phyloP scores from a whole-genome alignment of 2,797 vertebrate species.

The Amniataba percoides region DNA sequence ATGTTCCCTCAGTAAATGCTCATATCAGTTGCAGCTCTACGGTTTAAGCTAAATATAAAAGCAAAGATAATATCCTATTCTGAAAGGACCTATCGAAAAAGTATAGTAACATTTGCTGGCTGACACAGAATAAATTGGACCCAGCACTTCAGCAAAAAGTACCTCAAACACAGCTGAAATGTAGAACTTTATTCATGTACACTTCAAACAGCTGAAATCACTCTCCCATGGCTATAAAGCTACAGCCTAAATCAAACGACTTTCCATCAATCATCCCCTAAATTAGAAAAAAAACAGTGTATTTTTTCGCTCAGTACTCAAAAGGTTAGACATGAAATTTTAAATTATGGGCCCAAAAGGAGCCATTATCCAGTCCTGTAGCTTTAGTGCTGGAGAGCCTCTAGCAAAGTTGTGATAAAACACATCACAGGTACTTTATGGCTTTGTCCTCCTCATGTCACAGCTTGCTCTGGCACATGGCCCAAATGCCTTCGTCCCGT shows the following conservation, averaged over 20 bases:
- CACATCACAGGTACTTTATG: conserved; percentile 72
- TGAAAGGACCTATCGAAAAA: background rate
- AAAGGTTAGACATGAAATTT: conserved; percentile 62
- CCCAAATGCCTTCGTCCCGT: conserved; percentile 60
- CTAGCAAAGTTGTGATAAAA: conserved; percentile 71
- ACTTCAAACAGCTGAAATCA: conserved; percentile 28
- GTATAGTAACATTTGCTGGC: conserved; percentile 30
- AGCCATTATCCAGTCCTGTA: conserved; percentile 55
- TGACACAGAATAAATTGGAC: conserved; percentile 31
- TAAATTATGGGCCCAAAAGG: conserved; percentile 65
- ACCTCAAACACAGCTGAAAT: conserved; percentile 27
- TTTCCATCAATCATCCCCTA: conserved; percentile 58
- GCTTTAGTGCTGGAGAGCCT: conserved; percentile 62
- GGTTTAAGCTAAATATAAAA: too few species aligned
- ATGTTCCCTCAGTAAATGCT: background rate
- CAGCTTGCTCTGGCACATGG: conserved; percentile 63
- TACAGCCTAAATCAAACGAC: conserved; percentile 18
- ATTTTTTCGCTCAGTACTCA: conserved; percentile 49
- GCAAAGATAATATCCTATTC: background rate
- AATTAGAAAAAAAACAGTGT: conserved; percentile 44
- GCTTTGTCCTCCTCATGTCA: conserved; percentile 66
- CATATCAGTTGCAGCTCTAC: too few species aligned
- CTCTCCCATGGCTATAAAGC: conserved; percentile 42
- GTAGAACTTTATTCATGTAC: conserved; percentile 33
- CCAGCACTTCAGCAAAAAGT: conserved; percentile 23